A percentile compares a stretch with the other conserved stretches of the same genome.
Conservation (phyloP, 1,140 invertebrate species). For the Panulirus ornatus region DNA sequence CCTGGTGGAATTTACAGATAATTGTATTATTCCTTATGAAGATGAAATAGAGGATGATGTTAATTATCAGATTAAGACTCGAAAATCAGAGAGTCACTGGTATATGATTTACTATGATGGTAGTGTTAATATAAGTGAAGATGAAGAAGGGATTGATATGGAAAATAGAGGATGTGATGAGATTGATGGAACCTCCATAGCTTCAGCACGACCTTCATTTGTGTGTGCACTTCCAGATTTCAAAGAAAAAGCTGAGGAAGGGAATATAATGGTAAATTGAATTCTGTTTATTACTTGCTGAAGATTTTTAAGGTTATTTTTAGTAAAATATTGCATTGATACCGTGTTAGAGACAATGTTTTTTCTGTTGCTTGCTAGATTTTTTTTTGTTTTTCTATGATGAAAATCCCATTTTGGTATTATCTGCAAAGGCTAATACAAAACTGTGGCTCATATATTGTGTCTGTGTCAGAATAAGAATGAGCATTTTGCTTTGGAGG, state of each 20-base stretch:
- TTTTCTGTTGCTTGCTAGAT: too few species aligned
- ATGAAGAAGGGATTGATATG: conserved; percentile 11
- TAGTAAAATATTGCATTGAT: too few species aligned
- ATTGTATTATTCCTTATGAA: background rate
- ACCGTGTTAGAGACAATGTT: too few species aligned
- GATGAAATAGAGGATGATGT: conserved; percentile 4
- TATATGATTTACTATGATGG: conserved; percentile 70
- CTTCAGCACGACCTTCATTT: background rate
- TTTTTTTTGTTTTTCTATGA: too few species aligned
- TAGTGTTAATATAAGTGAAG: conserved; percentile 38
- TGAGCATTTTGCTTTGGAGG: too few species aligned
- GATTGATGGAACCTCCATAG: background rate
- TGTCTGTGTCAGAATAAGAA: too few species aligned
- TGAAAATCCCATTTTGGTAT: too few species aligned
- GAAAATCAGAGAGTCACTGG: conserved; percentile 63
- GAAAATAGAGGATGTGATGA: background rate
- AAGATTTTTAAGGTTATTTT: too few species aligned
- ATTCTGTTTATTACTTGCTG: too few species aligned
- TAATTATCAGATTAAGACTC: conserved; percentile 38
- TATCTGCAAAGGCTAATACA: too few species aligned
- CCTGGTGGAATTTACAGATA: background rate
- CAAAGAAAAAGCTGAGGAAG: background rate
- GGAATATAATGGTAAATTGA: background rate
- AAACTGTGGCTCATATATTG: too few species aligned
- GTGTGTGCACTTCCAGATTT: background rate